Percentiles rank a stretch among this genome's conserved stretches.
Evolutionary conservation across 2,888 invertebrate genomes (phyloP).

Genomic region (Oligia strigilis): DNA sequence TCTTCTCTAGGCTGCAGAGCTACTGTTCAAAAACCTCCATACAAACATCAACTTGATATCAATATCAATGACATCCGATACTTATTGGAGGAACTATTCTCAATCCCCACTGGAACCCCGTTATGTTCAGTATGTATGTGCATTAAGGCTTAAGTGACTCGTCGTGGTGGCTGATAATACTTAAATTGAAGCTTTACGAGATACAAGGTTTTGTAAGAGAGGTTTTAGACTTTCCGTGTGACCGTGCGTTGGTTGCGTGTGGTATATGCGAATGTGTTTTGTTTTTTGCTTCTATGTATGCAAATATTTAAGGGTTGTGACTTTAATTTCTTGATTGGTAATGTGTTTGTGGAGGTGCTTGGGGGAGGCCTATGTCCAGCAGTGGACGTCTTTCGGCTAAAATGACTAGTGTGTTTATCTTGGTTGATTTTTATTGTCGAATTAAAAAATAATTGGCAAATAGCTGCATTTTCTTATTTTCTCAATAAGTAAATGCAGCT

Average conservation of each 20-base stretch:
- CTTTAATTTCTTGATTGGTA: background rate
- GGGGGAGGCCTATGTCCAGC: background rate
- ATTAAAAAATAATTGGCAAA: background rate
- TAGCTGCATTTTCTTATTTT: background rate
- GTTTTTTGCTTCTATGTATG: background rate
- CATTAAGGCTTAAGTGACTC: conserved; percentile 74
- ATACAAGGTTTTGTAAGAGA: conserved; percentile 68
- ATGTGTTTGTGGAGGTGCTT: background rate
- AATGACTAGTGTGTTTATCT: background rate
- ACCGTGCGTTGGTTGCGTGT: conserved; percentile 29
- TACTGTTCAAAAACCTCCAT: conserved; percentile 30
- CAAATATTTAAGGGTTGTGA: background rate
- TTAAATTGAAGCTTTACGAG: conserved; percentile 73
- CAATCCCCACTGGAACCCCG: conserved; percentile 37
- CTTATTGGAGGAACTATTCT: conserved; percentile 31
- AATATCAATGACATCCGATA: conserved; percentile 50
- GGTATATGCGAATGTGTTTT: conserved; percentile 23
- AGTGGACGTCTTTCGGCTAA: background rate
- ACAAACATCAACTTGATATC: conserved; percentile 23
- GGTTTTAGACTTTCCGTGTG: conserved; percentile 60
- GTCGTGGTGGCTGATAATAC: conserved; percentile 69
- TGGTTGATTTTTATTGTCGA: background rate
- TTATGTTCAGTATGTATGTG: conserved; percentile 62
- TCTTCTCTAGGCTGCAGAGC: conserved; percentile 7
- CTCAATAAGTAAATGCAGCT: no score